Percentiles rank a stretch among this genome's conserved stretches.
These are phyloP conservation scores for Paratilapia polleni DNA, from an alignment of 2,113 vertebrate species.

Conservation along the genomic window DNA sequence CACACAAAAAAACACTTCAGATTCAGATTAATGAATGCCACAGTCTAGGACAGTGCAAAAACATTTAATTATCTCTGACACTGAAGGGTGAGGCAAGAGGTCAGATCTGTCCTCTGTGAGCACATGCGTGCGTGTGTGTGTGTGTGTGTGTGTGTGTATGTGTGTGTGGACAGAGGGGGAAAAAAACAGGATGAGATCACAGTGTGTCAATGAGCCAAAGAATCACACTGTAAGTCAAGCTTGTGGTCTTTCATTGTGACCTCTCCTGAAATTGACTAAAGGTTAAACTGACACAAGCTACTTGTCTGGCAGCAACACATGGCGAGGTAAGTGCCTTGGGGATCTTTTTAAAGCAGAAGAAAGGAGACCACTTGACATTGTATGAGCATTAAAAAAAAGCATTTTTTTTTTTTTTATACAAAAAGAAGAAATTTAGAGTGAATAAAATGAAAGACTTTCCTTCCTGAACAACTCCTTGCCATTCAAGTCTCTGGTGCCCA, in stretches of 20 bases:
- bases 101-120: slow-evolving; percentile 15
- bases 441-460: not conserved
- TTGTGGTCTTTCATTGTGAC: slow-evolving; percentile 24
- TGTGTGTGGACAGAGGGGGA: not conserved
- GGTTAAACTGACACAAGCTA: slow-evolving; percentile 41
- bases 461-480: not conserved
- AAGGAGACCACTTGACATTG: slow-evolving; percentile 24
- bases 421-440: not conserved
- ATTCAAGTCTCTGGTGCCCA: not conserved
- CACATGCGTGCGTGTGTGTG: not conserved
- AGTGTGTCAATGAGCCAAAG: slow-evolving; percentile 7
- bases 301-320: slow-evolving; percentile 5
- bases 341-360: not conserved
- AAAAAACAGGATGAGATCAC: not conserved
- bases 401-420: no score
- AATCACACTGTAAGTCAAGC: slow-evolving; percentile 11
- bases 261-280: slow-evolving; percentile 19
- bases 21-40: slow-evolving; percentile 57
- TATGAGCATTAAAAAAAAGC: not conserved
- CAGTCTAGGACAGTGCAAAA: slow-evolving; percentile 47
- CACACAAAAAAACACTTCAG: not conserved
- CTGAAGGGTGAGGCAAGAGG: slow-evolving; percentile 47
- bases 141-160: not conserved
- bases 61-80: slow-evolving; percentile 62
- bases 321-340: not conserved